Evolutionary conservation across 2,797 vertebrate species (phyloP).

Genomic region (Alauda arvensis): DNA sequence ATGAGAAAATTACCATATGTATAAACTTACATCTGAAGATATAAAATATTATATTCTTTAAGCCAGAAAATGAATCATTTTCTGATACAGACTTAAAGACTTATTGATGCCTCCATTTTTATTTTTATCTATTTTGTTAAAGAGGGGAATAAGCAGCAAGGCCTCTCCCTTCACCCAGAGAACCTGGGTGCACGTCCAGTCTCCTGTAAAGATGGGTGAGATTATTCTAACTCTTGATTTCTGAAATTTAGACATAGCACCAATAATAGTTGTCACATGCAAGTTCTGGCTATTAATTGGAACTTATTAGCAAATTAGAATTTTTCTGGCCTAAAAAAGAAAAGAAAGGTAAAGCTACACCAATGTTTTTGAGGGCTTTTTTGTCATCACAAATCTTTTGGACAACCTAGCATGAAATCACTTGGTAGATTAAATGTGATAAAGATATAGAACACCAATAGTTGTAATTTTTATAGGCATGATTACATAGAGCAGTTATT

Average conservation of each 20-base stretch:
- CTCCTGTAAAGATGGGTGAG: not conserved
- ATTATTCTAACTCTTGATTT: not conserved
- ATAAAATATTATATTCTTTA: not conserved
- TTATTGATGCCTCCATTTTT: not conserved
- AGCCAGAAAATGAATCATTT: not conserved
- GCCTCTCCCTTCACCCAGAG: not conserved
- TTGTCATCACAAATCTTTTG: not conserved
- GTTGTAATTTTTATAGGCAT: not conserved
- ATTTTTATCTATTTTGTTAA: not conserved
- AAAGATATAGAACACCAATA: not conserved
- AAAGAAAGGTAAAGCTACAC: not conserved
- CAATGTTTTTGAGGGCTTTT: accelerated
- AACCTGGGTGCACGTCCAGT: accelerated
- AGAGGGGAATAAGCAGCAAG: not conserved
- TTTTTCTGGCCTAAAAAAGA: not conserved
- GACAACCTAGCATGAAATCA: not conserved
- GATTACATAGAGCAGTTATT: not conserved
- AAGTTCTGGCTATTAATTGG: not conserved
- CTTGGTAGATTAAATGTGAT: not conserved
- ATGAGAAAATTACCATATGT: not conserved
- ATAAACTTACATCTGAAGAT: not conserved
- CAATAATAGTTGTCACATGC: not conserved
- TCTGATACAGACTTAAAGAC: not conserved
- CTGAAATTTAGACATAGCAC: not conserved
- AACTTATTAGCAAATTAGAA: not conserved